phyloP scores from a whole-genome alignment of 2,888 invertebrate species.

The Drosophila emarginata region DNA sequence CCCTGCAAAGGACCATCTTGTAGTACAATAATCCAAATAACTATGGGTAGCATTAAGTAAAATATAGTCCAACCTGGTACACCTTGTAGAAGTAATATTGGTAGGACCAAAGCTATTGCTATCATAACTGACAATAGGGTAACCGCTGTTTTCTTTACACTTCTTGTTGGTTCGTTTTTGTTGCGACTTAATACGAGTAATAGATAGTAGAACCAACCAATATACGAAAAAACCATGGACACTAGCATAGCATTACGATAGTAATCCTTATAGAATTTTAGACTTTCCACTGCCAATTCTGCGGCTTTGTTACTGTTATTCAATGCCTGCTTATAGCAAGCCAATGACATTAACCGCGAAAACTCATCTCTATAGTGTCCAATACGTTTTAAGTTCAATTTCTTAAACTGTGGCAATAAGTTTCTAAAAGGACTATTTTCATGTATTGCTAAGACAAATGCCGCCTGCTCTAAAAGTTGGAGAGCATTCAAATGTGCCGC shows the following conservation, averaged over 20 bases:
- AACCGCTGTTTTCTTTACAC: neutral
- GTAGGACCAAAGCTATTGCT: conserved; percentile 15
- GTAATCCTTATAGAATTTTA: conserved; percentile 92
- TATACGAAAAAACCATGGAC: conserved; percentile 86
- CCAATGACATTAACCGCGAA: conserved; percentile 6
- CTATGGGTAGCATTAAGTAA: conserved; percentile 86
- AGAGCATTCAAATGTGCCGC: conserved; percentile 89
- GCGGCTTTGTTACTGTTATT: conserved; percentile 85
- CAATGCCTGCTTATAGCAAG: conserved; percentile 73
- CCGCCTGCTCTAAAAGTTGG: conserved; percentile 88
- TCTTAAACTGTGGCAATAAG: conserved; percentile 53
- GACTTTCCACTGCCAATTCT: conserved; percentile 86
- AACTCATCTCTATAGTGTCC: conserved; percentile 29
- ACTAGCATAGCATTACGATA: conserved; percentile 88
- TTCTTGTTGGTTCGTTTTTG: conserved; percentile 13
- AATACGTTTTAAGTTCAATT: conserved; percentile 46
- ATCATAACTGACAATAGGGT: conserved; percentile 1
- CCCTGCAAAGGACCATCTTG: conserved; percentile 31
- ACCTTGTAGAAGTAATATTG: conserved; percentile 84
- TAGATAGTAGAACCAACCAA: conserved; percentile 88
- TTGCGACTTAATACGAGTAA: conserved; percentile 40
- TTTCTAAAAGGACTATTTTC: conserved; percentile 61
- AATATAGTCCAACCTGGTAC: conserved; percentile 86
- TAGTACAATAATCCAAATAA: conserved; percentile 73
- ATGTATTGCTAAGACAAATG: conserved; percentile 60